Conservation (phyloP, 2,797 vertebrate species). For the Loriculus beryllinus region DNA sequence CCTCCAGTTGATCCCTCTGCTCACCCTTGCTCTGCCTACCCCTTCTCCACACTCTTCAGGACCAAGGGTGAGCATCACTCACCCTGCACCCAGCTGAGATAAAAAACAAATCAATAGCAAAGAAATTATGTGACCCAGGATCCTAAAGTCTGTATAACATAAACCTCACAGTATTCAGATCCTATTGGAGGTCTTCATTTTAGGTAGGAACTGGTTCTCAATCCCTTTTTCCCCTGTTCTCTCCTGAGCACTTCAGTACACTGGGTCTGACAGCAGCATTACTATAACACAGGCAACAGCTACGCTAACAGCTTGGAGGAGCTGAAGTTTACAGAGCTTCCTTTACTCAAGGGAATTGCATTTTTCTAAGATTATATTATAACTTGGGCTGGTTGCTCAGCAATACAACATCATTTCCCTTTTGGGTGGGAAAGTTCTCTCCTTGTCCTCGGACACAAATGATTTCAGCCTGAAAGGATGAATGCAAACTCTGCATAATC, state of each 20-base stretch:
- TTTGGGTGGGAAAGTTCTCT: slow-evolving; percentile 77
- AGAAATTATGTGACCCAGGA: neutral
- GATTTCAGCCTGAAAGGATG: slow-evolving; percentile 66
- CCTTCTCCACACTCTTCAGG: neutral
- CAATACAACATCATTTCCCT: slow-evolving; percentile 73
- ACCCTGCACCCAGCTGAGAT: neutral
- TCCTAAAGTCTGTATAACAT: neutral
- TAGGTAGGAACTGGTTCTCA: neutral
- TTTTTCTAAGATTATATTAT: slow-evolving; percentile 81
- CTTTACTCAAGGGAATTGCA: slow-evolving; percentile 73
- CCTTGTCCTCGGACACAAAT: slow-evolving; percentile 61
- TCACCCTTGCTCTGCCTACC: neutral
- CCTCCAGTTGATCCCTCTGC: neutral
- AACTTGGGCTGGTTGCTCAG: slow-evolving; percentile 71
- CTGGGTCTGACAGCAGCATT: neutral
- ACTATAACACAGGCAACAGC: slow-evolving; percentile 44
- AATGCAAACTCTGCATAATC: neutral
- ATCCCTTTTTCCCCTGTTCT: neutral
- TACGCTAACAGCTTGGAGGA: slow-evolving; percentile 49
- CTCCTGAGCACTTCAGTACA: neutral
- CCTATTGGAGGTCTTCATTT: neutral
- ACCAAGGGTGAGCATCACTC: neutral
- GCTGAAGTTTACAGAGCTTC: slow-evolving; percentile 67
- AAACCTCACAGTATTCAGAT: neutral
- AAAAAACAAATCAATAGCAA: neutral